phyloP scores from a whole-genome alignment of 1,140 invertebrate species.

The Eubasilissa regina region DNA sequence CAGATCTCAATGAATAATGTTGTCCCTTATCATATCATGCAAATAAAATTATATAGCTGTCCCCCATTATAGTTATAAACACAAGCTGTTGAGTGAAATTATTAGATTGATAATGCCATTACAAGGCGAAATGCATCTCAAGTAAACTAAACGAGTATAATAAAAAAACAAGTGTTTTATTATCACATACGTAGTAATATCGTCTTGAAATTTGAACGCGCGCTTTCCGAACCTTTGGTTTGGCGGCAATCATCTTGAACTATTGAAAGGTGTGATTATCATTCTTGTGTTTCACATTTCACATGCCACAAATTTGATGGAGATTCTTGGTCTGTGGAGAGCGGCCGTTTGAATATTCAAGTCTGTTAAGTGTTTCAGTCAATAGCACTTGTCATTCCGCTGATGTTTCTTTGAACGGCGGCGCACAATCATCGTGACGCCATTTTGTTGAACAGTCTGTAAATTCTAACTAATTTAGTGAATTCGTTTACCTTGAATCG shows the following conservation, averaged over 20 bases:
- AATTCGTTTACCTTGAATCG: no score
- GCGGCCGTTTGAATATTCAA: conserved; percentile 49
- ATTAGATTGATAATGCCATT: no score
- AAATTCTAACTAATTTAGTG: no score
- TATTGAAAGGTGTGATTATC: conserved; percentile 50
- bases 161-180: no score
- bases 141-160: no score
- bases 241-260: background rate
- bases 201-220: conserved; percentile 2
- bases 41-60: no score
- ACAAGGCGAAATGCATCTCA: no score
- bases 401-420: conserved; percentile 29
- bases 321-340: conserved; percentile 48
- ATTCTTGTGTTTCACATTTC: conserved; percentile 45
- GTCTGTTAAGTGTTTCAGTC: conserved; percentile 49
- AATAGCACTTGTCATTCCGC: conserved; percentile 52
- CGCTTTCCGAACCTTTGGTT: background rate
- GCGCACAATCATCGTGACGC: conserved; percentile 25
- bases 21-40: no score
- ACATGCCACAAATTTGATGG: conserved; percentile 33
- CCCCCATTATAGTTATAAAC: no score
- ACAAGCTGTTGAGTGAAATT: no score
- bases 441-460: conserved; percentile 1
- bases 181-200: no score
- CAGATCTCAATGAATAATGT: no score